Conservation (phyloP, 2,888 invertebrate species). For the Malthinus flaveolus region DNA sequence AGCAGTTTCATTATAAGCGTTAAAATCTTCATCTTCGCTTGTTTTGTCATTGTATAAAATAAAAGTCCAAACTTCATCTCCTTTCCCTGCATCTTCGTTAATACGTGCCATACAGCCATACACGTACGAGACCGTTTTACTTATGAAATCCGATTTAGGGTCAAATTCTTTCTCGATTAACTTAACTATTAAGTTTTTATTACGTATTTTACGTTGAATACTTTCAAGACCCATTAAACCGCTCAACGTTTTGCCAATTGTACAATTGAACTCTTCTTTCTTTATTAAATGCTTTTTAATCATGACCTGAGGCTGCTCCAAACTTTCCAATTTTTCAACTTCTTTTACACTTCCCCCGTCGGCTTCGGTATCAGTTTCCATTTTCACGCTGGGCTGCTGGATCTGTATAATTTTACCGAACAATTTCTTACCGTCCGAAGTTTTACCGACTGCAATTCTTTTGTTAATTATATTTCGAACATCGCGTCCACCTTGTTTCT, state of each 20-base stretch:
- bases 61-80: constrained; percentile 2
- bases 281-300: constrained; percentile 33
- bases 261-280: constrained; percentile 38
- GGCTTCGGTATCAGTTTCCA: too few relatives aligned
- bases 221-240: constrained; percentile 47
- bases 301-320: constrained; percentile 8
- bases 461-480: constrained; percentile 7
- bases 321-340: neutral
- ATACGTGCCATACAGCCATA: constrained; percentile 40
- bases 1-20: constrained; percentile 46
- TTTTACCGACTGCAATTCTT: constrained; percentile 24
- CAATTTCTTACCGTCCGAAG: constrained; percentile 31
- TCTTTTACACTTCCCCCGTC: neutral
- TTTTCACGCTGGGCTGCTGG: neutral
- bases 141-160: constrained; percentile 17
- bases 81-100: neutral
- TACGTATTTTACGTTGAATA: constrained; percentile 41
- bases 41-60: constrained; percentile 1
- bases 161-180: constrained; percentile 33
- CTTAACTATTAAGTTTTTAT: constrained; percentile 38
- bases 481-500: neutral
- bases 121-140: constrained; percentile 37
- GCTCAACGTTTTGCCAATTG: constrained; percentile 40
- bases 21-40: neutral
- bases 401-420: constrained; percentile 36